Base-by-base conservation (phyloP, 2,113 vertebrate genomes). In the Panurus biarmicus region DNA sequence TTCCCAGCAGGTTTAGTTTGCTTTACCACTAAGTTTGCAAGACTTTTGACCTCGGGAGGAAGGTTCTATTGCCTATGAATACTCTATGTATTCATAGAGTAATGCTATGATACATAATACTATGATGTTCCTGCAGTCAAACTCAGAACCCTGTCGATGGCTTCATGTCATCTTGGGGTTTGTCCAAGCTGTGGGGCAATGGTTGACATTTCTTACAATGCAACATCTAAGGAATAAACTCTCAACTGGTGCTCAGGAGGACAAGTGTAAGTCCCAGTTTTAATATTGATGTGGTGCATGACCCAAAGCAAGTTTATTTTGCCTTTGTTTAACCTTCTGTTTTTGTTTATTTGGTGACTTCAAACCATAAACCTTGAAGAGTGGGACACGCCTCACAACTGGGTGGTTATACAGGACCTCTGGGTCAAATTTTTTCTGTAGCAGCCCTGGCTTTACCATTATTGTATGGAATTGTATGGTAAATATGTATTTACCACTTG, bases 131-230 rank as follows among this genome's bases (percentile, higher is more conserved):
- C 60, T 66, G 38, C 40, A 70, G 51, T 44, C 24, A 90, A 58
- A 62, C 19, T 24, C 1, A 1, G n/a, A 85, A 51, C 11, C 6
- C 36, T 33, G 9, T 1, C 0, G 2, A 48, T 22, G 42, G 21
- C 29, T 65, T 65, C 0, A 10, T 13, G 31, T 40, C 44, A 22
- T 29, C 45, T 70, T 87, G 12, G 1, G 2, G 7, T 48, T 15
- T 66, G 26, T 60, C 31, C 42, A 47, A 57, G 16, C 40, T 82
- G 22, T 26, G 50, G 57, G 53, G 8, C 51, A 65, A 9, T 1
- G 4, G 28, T 1, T 82, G 81, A 9, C 21, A 42, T 72, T 53
- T 87, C 54, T 76, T 61, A 45, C 19, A 33, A 16, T 24, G 17
- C 21, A 77, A 26, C 38, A 48, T 14, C 38, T 75, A 18, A 66